Percentiles rank a stretch among this genome's conserved stretches.
These are phyloP conservation scores for Schizothorax lantsangensis DNA, from an alignment of 2,797 vertebrate species.

Conservation along the genomic window DNA sequence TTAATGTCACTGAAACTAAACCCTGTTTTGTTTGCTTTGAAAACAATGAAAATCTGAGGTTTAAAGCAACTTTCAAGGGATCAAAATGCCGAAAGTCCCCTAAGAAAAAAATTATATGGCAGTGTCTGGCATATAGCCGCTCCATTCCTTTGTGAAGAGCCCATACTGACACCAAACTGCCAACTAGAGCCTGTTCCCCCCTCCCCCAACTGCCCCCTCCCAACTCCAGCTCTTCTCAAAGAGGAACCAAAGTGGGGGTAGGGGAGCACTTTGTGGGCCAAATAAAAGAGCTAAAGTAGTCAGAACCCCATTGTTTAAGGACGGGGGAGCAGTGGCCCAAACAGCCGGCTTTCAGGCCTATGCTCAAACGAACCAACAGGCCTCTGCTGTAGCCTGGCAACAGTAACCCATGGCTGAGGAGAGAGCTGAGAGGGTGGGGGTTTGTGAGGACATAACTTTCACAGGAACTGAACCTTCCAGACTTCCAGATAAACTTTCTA, in stretches of 20 bases:
- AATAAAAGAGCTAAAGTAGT: slow-evolving; percentile 88
- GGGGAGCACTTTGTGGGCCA: slow-evolving; percentile 83
- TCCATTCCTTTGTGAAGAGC: slow-evolving; percentile 72
- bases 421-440: slow-evolving; percentile 65
- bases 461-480: slow-evolving; percentile 64
- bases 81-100: slow-evolving; percentile 57
- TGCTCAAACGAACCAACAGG: slow-evolving; percentile 81
- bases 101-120: slow-evolving; percentile 56
- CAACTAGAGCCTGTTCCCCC: slow-evolving; percentile 76
- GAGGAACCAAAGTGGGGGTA: slow-evolving; percentile 82
- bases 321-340: slow-evolving; percentile 80
- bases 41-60: slow-evolving; percentile 31
- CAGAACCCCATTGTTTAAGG: slow-evolving; percentile 84
- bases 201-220: slow-evolving; percentile 68
- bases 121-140: slow-evolving; percentile 57
- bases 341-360: slow-evolving; percentile 83
- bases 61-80: slow-evolving; percentile 46
- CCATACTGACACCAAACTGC: slow-evolving; percentile 79
- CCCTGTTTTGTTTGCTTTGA: slow-evolving; percentile 24
- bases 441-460: slow-evolving; percentile 76
- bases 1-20: slow-evolving; percentile 39
- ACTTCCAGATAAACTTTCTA: slow-evolving; percentile 58
- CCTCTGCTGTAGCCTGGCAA: slow-evolving; percentile 84
- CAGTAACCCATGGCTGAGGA: slow-evolving; percentile 85
- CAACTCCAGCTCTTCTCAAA: slow-evolving; percentile 70